Conservation (phyloP, 2,888 invertebrate species). For the Halictus ligatus region DNA sequence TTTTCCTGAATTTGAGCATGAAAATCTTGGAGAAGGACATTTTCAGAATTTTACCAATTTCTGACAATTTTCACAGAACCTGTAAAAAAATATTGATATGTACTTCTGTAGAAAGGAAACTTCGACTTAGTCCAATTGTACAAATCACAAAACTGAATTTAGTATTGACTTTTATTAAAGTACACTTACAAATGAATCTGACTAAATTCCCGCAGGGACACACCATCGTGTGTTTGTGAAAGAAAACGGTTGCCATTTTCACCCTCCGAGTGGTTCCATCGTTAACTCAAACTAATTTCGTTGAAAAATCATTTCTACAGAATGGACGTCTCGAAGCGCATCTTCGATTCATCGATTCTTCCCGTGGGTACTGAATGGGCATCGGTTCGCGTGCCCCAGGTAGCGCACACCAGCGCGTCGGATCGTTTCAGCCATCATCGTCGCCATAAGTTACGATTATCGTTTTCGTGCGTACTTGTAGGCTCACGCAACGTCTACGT, state of each 20-base stretch:
- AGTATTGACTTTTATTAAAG: too few relatives aligned
- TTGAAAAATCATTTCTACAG: not conserved
- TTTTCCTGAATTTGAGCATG: too few relatives aligned
- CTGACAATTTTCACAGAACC: too few relatives aligned
- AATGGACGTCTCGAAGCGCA: not conserved
- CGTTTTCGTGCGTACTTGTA: conserved; percentile 46
- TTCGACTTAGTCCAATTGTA: too few relatives aligned
- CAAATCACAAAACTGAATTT: too few relatives aligned
- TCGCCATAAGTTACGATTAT: conserved; percentile 69
- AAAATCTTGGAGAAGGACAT: too few relatives aligned
- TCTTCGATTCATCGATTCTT: conserved; percentile 32
- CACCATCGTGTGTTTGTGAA: too few relatives aligned
- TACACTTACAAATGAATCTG: too few relatives aligned
- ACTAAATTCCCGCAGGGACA: too few relatives aligned
- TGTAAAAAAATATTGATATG: too few relatives aligned
- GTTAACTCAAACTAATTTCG: not conserved
- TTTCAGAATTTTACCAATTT: too few relatives aligned
- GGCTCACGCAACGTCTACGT: conserved; percentile 47
- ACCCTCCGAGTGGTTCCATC: not conserved
- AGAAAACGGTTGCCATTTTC: not conserved
- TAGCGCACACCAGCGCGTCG: conserved; percentile 39
- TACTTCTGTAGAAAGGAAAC: too few relatives aligned
- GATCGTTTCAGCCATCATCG: conserved; percentile 63
- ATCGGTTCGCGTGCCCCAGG: conserved; percentile 46
- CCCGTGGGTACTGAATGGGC: conserved; percentile 41